phyloP scores from a whole-genome alignment of 2,113 vertebrate genomes.

The Notarius lentiginosus region DNA sequence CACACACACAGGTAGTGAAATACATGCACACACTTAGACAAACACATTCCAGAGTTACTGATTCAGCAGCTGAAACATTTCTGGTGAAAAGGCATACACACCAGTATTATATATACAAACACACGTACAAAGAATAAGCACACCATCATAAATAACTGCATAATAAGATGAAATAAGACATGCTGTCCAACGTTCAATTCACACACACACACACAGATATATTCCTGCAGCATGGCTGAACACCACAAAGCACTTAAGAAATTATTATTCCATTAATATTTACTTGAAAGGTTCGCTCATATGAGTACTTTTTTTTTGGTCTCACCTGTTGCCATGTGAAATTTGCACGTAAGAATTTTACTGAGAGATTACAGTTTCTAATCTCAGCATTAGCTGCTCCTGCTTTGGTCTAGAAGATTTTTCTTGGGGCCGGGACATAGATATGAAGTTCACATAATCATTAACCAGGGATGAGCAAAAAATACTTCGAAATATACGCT shows the following conservation, averaged over 20 bases:
- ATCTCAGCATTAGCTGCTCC: neutral
- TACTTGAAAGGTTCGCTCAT: conserved; percentile 57
- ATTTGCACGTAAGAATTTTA: neutral
- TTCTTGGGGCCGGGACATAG: neutral
- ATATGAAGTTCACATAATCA: neutral
- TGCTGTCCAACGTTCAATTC: neutral
- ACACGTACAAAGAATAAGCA: neutral
- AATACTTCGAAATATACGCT: neutral
- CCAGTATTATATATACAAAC: conserved; percentile 2
- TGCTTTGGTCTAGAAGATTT: neutral
- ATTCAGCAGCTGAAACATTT: conserved; percentile 57
- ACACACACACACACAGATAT: conserved; percentile 30
- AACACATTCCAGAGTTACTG: conserved; percentile 55
- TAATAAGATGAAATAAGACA: neutral
- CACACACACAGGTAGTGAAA: conserved; percentile 37
- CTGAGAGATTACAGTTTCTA: neutral
- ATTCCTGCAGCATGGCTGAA: conserved; percentile 1
- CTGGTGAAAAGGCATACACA: conserved; percentile 25
- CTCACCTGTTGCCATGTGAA: conserved; percentile 6
- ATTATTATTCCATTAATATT: conserved; percentile 20
- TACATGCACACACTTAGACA: conserved; percentile 22
- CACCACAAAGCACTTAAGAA: conserved; percentile 13
- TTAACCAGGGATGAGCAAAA: neutral
- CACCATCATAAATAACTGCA: neutral
- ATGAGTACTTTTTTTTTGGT: neutral